Percentiles rank a stretch among this genome's conserved stretches.
Evolutionary conservation across 1,140 invertebrate species (phyloP).

Genomic region (Triops cancriformis): DNA sequence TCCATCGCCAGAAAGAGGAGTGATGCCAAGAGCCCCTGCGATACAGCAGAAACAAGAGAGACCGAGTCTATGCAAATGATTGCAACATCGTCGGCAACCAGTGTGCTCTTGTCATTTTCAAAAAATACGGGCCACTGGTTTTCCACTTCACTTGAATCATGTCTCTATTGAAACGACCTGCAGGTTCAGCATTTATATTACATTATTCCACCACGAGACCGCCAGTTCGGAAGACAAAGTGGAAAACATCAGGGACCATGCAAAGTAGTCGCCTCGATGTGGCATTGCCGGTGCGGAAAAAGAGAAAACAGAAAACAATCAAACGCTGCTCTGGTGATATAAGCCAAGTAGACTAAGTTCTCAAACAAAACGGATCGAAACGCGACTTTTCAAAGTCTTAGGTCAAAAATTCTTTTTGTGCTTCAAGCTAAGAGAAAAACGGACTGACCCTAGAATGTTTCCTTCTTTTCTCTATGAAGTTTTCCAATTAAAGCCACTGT

Average conservation of each 20-base stretch:
- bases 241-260: neutral
- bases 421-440: too few species aligned
- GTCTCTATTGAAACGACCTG: constrained; percentile 9
- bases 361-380: neutral
- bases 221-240: neutral
- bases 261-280: neutral
- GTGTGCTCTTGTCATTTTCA: neutral
- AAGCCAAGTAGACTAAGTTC: neutral
- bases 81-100: constrained; percentile 2
- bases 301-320: neutral
- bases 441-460: too few species aligned
- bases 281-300: neutral
- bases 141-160: neutral
- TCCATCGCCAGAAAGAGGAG: neutral
- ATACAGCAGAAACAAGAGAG: neutral
- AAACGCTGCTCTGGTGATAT: neutral
- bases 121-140: constrained; percentile 1
- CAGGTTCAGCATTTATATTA: neutral
- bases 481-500: too few species aligned
- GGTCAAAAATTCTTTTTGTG: too few species aligned
- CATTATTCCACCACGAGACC: neutral
- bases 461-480: too few species aligned
- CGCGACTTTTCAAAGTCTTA: neutral
- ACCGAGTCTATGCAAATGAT: neutral
- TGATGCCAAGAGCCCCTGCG: neutral